These are phyloP conservation scores for Malaclemys terrapin DNA, from an alignment of 2,113 vertebrate species.

Conservation along the genomic window DNA sequence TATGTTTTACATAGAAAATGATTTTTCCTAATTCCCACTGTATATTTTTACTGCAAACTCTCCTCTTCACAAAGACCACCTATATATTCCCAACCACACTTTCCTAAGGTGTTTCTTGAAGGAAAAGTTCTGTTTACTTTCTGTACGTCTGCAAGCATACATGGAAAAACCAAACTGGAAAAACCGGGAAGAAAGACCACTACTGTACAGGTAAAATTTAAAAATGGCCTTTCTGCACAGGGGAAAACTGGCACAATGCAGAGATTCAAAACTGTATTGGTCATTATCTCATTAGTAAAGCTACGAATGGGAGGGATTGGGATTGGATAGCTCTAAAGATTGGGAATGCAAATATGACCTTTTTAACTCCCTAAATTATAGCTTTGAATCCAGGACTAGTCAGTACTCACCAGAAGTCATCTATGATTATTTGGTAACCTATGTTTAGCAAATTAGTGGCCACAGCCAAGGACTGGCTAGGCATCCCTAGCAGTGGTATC, in stretches of 20 bases:
- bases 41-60: not conserved
- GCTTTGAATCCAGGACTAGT: not conserved
- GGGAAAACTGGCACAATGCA: not conserved
- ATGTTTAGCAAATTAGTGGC: not conserved
- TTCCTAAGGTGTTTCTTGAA: conserved; percentile 3
- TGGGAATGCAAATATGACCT: not conserved
- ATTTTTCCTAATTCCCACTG: not conserved
- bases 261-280: not conserved
- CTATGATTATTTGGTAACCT: not conserved
- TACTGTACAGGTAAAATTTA: conserved; percentile 18
- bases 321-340: not conserved
- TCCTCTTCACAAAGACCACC: not conserved
- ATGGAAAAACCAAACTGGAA: not conserved
- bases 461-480: not conserved
- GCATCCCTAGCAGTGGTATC: fast-evolving
- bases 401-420: not conserved
- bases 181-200: not conserved
- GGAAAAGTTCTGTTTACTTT: not conserved
- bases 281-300: conserved; percentile 16
- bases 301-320: not conserved
- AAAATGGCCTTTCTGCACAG: not conserved
- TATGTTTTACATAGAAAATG: not conserved
- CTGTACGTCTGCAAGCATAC: not conserved
- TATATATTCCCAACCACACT: not conserved
- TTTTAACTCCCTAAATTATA: not conserved